Evolutionary conservation across 2,888 invertebrate species (phyloP).

Genomic region (Mongoloraphidia duomilia): DNA sequence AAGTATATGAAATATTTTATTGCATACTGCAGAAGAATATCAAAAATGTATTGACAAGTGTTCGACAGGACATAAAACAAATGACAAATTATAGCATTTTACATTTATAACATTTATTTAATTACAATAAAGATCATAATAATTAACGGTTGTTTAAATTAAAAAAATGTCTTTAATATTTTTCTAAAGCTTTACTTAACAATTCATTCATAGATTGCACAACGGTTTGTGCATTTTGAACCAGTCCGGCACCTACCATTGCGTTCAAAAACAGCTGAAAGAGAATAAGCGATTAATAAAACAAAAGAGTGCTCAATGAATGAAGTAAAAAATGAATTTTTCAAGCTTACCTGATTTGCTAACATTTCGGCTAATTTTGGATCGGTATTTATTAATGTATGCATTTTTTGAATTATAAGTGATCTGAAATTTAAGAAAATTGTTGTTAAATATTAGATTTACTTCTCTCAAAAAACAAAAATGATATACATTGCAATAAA

Average conservation of each 20-base stretch:
- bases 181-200: conserved; percentile 64
- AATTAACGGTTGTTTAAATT: no score
- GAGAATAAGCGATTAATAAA: conserved; percentile 12
- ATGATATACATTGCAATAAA: background rate
- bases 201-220: conserved; percentile 79
- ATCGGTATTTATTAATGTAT: conserved; percentile 56
- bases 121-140: no score
- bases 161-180: conserved; percentile 21
- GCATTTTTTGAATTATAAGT: conserved; percentile 78
- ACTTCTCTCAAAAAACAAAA: no score
- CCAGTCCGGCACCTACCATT: conserved; percentile 87
- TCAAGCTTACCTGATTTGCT: conserved; percentile 54
- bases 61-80: no score
- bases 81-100: no score
- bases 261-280: conserved; percentile 78
- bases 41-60: no score
- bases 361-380: conserved; percentile 70
- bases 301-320: background rate
- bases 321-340: conserved; percentile 2
- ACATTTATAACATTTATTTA: no score
- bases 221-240: conserved; percentile 79
- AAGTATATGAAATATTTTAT: no score
- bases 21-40: no score
- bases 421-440: conserved; percentile 42
- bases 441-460: background rate